Conservation (phyloP, 2,113 vertebrate species). For the Podilymbus podiceps region DNA sequence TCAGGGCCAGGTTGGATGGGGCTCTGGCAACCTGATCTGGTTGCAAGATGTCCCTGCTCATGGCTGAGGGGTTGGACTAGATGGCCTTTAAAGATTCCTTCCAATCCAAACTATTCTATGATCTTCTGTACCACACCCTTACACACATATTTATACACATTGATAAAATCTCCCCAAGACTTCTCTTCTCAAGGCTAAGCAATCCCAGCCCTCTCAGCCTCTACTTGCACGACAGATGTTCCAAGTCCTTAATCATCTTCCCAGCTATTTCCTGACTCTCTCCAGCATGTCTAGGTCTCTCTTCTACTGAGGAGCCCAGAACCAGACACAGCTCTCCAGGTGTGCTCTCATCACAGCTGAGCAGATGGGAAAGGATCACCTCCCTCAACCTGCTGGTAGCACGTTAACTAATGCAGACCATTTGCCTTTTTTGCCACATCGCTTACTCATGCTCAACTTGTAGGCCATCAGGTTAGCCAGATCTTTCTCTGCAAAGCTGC, state of each 20-base stretch:
- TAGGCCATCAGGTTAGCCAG: not conserved
- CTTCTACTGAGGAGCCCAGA: not conserved
- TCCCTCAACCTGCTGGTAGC: not conserved
- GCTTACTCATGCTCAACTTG: not conserved
- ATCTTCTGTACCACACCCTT: fast-evolving
- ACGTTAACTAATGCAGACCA: not conserved
- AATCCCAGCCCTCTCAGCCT: not conserved
- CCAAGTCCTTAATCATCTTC: not conserved
- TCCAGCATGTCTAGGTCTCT: not conserved
- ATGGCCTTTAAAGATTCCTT: too few relatives aligned
- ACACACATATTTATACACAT: not conserved
- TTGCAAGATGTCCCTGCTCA: too few relatives aligned
- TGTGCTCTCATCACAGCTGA: not conserved
- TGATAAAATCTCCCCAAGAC: not conserved
- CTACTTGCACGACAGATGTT: not conserved
- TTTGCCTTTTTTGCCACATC: not conserved
- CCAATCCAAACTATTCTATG: too few relatives aligned
- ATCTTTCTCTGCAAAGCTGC: not conserved
- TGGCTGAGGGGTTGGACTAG: too few relatives aligned
- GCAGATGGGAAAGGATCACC: not conserved
- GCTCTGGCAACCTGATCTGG: too few relatives aligned
- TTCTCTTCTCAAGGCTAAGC: not conserved
- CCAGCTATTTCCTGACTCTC: not conserved
- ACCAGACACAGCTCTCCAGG: not conserved
- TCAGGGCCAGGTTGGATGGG: too few relatives aligned